Base-by-base conservation (phyloP, 2,888 invertebrate genomes). In the Oligia strigilis region DNA sequence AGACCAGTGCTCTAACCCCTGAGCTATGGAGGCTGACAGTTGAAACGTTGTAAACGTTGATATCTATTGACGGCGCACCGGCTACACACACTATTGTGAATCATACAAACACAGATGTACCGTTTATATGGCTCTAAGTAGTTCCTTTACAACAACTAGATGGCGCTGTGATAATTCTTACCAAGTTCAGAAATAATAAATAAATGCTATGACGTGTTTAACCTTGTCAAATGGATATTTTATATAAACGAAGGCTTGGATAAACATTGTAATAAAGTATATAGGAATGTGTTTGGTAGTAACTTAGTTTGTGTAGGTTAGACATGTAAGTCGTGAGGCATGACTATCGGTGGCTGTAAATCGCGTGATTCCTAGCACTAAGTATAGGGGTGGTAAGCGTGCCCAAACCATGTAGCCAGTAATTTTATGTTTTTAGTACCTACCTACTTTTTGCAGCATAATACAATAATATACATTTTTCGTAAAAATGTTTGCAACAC, bases 1-100 rank as follows among this genome's bases (percentile, higher is more conserved):
- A 97, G 97, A 97, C 97, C 97, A 97, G 97, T 97, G 97, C 97
- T 97, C 97, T 97, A 97, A 96, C 97, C 97, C 97, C 97, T 97
- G 97, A 97, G 97, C 97, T 97, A 97, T 97, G 97, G 97, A 97
- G 97, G 97, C 97, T 91, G 87, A 93, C 90, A 87, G 72, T 72
- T 40, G 11, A 4, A 72, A 1, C 1, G 83, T 66, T 89, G 94
- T 95, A 96, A 96, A 95, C 93, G 91, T 88, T 90, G 91, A 94
- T 88, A 90, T 72, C 67, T 91, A 94, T 92, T 91, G 90, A 91
- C 90, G 86, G 83, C 83, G 87, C 86, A 87, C 81, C 82, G 91
- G 91, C 75, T 92, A 94, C 93, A 84, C 92, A 93, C 91, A 93
- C 91, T 83, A 86, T 52, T 78, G 70, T 75, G 60, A 84, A 73